These are phyloP conservation scores for Aphelinus certus DNA, from an alignment of 1,140 invertebrate species.

Conservation along the genomic window DNA sequence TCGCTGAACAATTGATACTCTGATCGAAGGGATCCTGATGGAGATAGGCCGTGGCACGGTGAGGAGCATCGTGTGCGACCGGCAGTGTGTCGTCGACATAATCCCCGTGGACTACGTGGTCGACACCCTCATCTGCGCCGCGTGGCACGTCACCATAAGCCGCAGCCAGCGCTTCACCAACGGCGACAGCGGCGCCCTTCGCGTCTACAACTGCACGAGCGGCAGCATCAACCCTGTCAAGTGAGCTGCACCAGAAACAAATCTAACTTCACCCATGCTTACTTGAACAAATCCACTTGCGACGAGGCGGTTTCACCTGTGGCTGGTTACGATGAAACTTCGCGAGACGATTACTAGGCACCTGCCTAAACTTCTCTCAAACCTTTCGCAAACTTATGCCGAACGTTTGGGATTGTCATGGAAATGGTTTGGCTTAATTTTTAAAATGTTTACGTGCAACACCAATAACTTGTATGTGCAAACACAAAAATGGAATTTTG, in stretches of 20 bases:
- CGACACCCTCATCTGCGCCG: constrained; percentile 85
- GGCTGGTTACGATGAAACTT: neutral
- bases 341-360: too few relatives aligned
- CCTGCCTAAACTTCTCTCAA: too few relatives aligned
- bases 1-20: neutral
- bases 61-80: constrained; percentile 81
- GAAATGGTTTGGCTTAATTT: too few relatives aligned
- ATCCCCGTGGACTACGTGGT: constrained; percentile 92
- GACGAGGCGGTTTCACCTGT: neutral
- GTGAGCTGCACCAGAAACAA: constrained; percentile 40
- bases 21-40: constrained; percentile 75
- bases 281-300: neutral
- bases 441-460: too few relatives aligned
- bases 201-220: constrained; percentile 93
- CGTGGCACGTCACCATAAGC: constrained; percentile 76
- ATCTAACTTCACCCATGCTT: neutral
- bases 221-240: constrained; percentile 83
- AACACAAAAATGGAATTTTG: too few relatives aligned
- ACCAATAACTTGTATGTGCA: too few relatives aligned
- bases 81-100: constrained; percentile 80
- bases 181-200: constrained; percentile 71
- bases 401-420: too few relatives aligned
- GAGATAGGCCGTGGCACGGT: constrained; percentile 88
- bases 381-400: too few relatives aligned
- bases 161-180: constrained; percentile 82